phyloP scores from a whole-genome alignment of 2,797 vertebrate species.

The Gephyroberyx darwinii region DNA sequence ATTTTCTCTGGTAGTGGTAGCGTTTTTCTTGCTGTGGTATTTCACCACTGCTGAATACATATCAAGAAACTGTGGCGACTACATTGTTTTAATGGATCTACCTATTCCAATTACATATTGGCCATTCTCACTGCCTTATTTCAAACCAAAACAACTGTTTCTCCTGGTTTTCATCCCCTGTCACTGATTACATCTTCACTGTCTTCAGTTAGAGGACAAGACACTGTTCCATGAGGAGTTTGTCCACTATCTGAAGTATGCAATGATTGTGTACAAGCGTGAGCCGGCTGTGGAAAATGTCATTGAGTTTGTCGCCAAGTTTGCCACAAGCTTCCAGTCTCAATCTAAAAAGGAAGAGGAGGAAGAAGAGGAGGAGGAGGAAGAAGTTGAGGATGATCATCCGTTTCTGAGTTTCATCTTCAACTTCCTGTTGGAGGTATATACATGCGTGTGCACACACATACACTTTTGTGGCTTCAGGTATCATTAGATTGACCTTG shows the following conservation, averaged over 20 bases:
- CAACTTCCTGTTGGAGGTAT: slow-evolving; percentile 93
- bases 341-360: slow-evolving; percentile 67
- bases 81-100: too few species aligned
- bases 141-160: not conserved
- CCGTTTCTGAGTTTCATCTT: slow-evolving; percentile 89
- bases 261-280: slow-evolving; percentile 91
- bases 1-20: too few species aligned
- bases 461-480: not conserved
- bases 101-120: not conserved
- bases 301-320: slow-evolving; percentile 90
- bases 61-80: not conserved
- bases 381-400: slow-evolving; percentile 75
- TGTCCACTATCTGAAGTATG: slow-evolving; percentile 88
- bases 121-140: not conserved
- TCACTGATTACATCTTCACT: slow-evolving; percentile 8
- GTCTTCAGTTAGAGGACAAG: slow-evolving; percentile 86
- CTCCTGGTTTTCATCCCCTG: not conserved
- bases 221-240: slow-evolving; percentile 89
- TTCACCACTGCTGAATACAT: not conserved
- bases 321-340: slow-evolving; percentile 88
- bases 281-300: slow-evolving; percentile 91
- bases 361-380: slow-evolving; percentile 56
- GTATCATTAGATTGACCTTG: not conserved
- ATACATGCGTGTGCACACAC: not conserved
- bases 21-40: too few species aligned